These are phyloP conservation scores for Spea hammondii DNA, from an alignment of 2,797 vertebrate species.

Conservation along the genomic window DNA sequence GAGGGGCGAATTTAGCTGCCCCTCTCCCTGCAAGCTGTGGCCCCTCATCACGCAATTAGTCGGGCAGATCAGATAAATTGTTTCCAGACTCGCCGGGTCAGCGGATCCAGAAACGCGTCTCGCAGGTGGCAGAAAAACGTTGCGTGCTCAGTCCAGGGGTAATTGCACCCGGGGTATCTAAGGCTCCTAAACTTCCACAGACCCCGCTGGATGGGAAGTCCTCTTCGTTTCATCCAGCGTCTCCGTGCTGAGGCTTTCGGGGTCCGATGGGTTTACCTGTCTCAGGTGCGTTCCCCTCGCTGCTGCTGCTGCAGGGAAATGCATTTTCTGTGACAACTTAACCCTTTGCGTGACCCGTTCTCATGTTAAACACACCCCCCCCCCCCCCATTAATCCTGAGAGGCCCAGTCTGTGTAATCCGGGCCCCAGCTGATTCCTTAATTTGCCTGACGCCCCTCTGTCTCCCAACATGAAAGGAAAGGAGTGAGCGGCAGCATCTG, in stretches of 20 bases:
- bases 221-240: too few species aligned
- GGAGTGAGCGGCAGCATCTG: conserved; percentile 7
- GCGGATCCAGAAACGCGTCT: conserved; percentile 5
- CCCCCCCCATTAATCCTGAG: background rate
- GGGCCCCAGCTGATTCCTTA: background rate
- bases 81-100: conserved; percentile 34
- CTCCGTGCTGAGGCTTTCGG: too few species aligned
- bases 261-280: background rate
- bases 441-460: conserved; percentile 11
- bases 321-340: too few species aligned
- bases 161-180: too few species aligned
- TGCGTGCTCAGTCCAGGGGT: too few species aligned
- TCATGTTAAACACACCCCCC: too few species aligned
- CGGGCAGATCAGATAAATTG: conserved; percentile 28
- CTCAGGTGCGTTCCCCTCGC: background rate
- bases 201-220: too few species aligned
- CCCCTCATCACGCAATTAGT: conserved; percentile 28
- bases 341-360: too few species aligned
- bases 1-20: too few species aligned
- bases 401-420: background rate
- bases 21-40: conserved; percentile 1
- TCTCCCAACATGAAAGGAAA: conserved; percentile 18
- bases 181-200: too few species aligned
- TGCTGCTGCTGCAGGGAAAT: too few species aligned
- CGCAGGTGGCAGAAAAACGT: conserved; percentile 5